Evolutionary conservation across 2,113 vertebrate species (phyloP).

Genomic region (Leucosticte australis): DNA sequence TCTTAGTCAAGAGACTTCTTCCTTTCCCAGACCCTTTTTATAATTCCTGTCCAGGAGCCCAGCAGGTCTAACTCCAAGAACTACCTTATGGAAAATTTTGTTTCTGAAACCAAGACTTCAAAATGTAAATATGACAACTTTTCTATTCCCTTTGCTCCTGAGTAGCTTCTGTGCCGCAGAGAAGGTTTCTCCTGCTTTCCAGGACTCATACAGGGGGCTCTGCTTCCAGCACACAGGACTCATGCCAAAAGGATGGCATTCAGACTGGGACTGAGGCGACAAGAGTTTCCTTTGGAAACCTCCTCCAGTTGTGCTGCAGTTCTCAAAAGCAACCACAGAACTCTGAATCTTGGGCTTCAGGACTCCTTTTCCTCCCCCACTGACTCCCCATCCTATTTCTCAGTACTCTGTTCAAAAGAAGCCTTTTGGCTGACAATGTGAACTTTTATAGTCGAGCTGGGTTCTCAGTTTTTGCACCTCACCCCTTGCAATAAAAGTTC

Average conservation of each 20-base stretch:
- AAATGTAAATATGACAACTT: not conserved
- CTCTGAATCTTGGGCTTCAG: not conserved
- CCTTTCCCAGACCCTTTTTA: not conserved
- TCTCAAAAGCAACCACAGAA: not conserved
- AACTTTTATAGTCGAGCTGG: not conserved
- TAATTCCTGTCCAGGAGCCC: not conserved
- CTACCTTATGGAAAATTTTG: not conserved
- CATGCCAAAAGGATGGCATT: not conserved
- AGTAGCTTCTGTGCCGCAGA: not conserved
- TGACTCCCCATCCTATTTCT: not conserved
- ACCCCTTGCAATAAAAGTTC: not conserved
- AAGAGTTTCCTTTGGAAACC: not conserved
- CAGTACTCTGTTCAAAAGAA: not conserved
- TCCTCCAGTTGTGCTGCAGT: not conserved
- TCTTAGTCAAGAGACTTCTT: not conserved
- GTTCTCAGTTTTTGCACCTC: not conserved
- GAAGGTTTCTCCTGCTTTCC: not conserved
- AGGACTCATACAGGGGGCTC: not conserved
- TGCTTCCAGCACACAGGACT: not conserved
- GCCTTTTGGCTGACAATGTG: not conserved
- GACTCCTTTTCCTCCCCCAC: not conserved
- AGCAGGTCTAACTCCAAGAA: not conserved
- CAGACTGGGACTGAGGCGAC: not conserved
- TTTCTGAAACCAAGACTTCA: slow-evolving; percentile 7
- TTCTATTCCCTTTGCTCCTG: not conserved